These are phyloP conservation scores for Apteryx owenii DNA, from an alignment of 2,113 vertebrate genomes.

Conservation along the genomic window DNA sequence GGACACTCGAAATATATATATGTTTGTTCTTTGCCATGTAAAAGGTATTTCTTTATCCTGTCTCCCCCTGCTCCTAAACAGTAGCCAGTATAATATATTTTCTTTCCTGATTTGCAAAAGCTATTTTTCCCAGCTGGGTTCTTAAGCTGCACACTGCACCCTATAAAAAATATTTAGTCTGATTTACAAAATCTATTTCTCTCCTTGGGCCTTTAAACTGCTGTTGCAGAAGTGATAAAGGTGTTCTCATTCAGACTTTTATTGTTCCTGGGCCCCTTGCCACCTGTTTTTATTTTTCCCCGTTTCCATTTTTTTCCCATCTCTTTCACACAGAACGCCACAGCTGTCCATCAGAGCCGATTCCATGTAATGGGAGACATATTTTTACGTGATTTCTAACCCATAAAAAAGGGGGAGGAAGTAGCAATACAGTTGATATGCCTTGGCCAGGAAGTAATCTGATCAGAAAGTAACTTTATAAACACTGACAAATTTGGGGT, in stretches of 20 bases:
- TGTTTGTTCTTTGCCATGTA: neutral
- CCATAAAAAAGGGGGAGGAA: neutral
- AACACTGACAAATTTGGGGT: neutral
- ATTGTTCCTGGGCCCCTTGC: constrained; percentile 28
- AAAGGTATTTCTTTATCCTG: neutral
- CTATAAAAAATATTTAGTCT: constrained; percentile 58
- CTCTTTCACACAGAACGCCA: neutral
- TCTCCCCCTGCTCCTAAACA: neutral
- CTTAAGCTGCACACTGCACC: constrained; percentile 4
- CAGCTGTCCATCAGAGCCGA: neutral
- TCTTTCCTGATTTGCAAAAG: constrained; percentile 22
- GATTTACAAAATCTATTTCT: constrained; percentile 67
- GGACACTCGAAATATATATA: neutral
- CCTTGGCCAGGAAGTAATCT: neutral
- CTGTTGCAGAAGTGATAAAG: constrained; percentile 50
- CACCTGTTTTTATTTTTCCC: constrained; percentile 18
- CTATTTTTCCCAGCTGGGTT: constrained; percentile 9
- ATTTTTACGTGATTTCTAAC: neutral
- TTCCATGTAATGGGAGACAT: neutral
- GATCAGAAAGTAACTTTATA: neutral
- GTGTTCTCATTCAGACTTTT: constrained; percentile 42
- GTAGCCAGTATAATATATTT: constrained; percentile 9
- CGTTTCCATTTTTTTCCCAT: neutral
- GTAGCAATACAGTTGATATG: neutral
- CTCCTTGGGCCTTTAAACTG: constrained; percentile 46